Evolutionary conservation across 2,113 vertebrate species (phyloP).

Genomic region (Cephalopterus ornatus): DNA sequence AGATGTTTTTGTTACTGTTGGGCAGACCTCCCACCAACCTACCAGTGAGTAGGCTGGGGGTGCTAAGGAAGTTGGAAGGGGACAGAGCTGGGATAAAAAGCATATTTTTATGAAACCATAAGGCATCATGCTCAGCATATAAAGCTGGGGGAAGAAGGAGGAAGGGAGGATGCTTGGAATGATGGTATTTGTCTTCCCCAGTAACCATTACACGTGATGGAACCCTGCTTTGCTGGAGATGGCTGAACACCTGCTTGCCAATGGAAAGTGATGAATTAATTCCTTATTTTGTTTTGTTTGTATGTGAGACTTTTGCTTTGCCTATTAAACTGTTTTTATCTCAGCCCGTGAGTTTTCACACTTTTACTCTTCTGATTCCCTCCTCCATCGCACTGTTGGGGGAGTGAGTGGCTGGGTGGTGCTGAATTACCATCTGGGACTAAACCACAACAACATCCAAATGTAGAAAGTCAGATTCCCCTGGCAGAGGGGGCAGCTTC

Average conservation of each 20-base stretch:
- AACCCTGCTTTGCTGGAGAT: not conserved
- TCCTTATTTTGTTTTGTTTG: not conserved
- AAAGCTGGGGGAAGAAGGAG: not conserved
- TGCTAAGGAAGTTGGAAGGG: not conserved
- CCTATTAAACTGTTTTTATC: not conserved
- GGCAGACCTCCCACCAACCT: not conserved
- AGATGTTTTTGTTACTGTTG: not conserved
- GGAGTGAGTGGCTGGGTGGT: not conserved
- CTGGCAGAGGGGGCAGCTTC: not conserved
- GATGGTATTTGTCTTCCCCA: not conserved
- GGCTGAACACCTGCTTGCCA: not conserved
- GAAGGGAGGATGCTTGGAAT: not conserved
- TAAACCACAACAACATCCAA: not conserved
- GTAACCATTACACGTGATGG: not conserved
- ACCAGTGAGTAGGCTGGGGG: not conserved
- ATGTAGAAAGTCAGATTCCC: not conserved
- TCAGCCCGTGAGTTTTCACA: not conserved
- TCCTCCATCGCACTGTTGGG: not conserved
- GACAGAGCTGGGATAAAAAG: rapidly evolving
- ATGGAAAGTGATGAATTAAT: not conserved
- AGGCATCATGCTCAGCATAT: not conserved
- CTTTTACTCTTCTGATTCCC: not conserved
- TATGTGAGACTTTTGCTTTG: not conserved
- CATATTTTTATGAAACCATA: not conserved
- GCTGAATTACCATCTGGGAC: not conserved